Conservation (phyloP, 2,113 vertebrate genomes). For the Pterocles gutturalis region DNA sequence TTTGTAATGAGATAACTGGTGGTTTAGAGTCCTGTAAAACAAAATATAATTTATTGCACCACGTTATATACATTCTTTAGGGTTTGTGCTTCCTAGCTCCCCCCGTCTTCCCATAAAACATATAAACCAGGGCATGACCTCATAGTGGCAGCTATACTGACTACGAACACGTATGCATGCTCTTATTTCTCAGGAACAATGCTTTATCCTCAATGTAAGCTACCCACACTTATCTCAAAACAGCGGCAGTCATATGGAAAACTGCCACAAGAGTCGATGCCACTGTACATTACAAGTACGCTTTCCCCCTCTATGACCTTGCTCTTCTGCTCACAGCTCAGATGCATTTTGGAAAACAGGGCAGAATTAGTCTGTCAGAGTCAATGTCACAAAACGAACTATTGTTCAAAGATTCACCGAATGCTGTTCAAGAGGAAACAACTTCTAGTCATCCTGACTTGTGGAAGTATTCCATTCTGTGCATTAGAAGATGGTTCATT, state of each 20-base stretch:
- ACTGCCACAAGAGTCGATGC: neutral
- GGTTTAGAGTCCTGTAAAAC: constrained; percentile 90
- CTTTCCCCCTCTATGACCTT: neutral
- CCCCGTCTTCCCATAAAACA: neutral
- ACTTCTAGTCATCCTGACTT: neutral
- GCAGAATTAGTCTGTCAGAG: neutral
- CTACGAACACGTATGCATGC: neutral
- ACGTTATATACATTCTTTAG: neutral
- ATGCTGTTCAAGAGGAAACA: neutral
- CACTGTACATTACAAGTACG: neutral
- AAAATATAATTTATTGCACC: neutral
- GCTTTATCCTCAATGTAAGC: neutral
- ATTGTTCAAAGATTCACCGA: neutral
- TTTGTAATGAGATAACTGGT: constrained; percentile 92
- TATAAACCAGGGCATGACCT: neutral
- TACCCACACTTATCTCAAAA: neutral
- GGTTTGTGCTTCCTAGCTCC: neutral
- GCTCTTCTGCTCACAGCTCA: neutral
- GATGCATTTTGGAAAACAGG: neutral
- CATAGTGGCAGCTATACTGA: neutral
- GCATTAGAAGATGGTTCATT: constrained; percentile 17
- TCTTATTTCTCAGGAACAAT: neutral
- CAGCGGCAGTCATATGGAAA: neutral
- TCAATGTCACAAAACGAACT: neutral
- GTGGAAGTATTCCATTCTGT: neutral